A percentile compares a stretch with the other conserved stretches of the same genome.
Evolutionary conservation across 2,113 vertebrate genomes (phyloP).

Genomic region (Bufo gargarizans): DNA sequence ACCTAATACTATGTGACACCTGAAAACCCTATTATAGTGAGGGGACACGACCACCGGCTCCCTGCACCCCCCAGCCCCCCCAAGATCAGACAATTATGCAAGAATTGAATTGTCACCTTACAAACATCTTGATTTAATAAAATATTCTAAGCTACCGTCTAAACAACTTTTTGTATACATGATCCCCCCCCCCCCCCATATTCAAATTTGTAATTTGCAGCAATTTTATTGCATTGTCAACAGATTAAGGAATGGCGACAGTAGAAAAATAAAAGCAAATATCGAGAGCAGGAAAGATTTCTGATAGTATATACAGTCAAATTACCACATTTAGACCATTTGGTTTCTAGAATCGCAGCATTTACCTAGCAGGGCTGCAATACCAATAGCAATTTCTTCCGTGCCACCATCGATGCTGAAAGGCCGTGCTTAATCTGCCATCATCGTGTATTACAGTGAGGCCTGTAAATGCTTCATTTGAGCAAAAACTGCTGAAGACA

Average conservation of each 20-base stretch:
- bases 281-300: background rate
- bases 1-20: no score
- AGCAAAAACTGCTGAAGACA: conserved; percentile 14
- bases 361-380: background rate
- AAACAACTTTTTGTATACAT: background rate
- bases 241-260: background rate
- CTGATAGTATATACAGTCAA: background rate
- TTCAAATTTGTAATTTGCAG: background rate
- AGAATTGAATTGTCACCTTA: no score
- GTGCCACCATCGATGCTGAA: conserved; percentile 13
- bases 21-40: no score
- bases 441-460: conserved; percentile 13
- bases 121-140: no score
- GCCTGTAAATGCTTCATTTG: conserved; percentile 9
- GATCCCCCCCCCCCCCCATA: background rate
- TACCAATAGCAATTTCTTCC: background rate
- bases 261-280: background rate
- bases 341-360: background rate
- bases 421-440: background rate
- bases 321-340: background rate
- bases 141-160: no score
- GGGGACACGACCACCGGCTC: no score
- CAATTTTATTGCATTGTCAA: background rate
- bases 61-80: no score
- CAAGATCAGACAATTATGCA: no score